Percentiles rank a stretch among this genome's conserved stretches.
Evolutionary conservation across 92 coral and sea anemone species (phyloP).

Genomic region (Pocillopora meandrina): DNA sequence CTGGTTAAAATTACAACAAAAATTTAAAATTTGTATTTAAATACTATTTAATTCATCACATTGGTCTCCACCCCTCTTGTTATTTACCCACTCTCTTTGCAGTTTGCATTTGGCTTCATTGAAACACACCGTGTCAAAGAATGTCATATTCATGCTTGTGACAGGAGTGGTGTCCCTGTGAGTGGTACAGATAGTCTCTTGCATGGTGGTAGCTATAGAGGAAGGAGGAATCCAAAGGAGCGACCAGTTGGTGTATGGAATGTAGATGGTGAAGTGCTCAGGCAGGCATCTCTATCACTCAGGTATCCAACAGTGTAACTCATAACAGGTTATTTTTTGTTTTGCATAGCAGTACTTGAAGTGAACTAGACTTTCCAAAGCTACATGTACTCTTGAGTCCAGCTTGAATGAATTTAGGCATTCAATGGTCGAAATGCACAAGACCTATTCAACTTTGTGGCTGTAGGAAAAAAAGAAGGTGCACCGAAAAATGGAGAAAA

Average conservation of each 20-base stretch:
- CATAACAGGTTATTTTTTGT: background rate
- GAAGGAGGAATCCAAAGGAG: constrained; percentile 30
- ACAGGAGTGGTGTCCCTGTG: constrained; percentile 22
- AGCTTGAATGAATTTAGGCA: no score
- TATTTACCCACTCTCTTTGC: background rate
- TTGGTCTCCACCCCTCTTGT: background rate
- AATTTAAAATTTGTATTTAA: no score
- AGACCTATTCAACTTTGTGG: no score
- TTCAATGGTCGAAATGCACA: no score
- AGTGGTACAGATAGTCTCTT: constrained; percentile 25
- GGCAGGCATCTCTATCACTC: constrained; percentile 64
- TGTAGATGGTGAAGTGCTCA: constrained; percentile 82
- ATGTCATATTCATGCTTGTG: constrained; percentile 66
- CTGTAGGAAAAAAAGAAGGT: no score
- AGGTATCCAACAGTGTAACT: constrained; percentile 35
- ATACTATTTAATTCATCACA: no score
- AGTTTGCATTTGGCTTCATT: constrained; percentile 83
- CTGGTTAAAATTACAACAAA: no score
- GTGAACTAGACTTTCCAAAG: no score
- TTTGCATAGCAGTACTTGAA: background rate
- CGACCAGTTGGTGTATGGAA: constrained; percentile 80
- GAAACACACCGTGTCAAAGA: constrained; percentile 74
- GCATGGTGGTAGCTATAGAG: constrained; percentile 28
- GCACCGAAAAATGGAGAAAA: no score
- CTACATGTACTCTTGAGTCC: no score